A percentile compares a stretch with the other conserved stretches of the same genome.
These are phyloP conservation scores for Lagria hirta DNA, from an alignment of 2,888 invertebrate genomes.

Conservation along the genomic window DNA sequence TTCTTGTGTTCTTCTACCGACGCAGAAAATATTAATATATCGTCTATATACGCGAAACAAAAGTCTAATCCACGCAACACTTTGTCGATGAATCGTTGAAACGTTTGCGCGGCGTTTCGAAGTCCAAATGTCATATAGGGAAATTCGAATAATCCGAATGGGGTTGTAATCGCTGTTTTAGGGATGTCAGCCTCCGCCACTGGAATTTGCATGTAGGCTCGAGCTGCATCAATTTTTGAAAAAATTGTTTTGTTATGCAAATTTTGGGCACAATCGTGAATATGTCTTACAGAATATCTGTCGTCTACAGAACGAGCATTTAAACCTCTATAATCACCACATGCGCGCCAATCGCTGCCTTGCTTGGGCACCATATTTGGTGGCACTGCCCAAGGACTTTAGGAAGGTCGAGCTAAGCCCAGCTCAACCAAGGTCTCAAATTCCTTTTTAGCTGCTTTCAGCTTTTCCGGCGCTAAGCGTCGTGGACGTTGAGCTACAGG, in stretches of 20 bases:
- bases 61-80: slow-evolving; percentile 40
- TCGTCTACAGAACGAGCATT: slow-evolving; percentile 36
- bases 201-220: slow-evolving; percentile 47
- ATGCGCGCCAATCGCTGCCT: slow-evolving; percentile 40
- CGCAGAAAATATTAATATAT: slow-evolving; percentile 37
- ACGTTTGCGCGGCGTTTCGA: slow-evolving; percentile 49
- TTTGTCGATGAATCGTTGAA: slow-evolving; percentile 49
- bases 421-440: slow-evolving; percentile 37
- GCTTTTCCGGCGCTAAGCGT: slow-evolving; percentile 39
- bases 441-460: slow-evolving; percentile 36
- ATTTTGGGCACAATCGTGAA: slow-evolving; percentile 38
- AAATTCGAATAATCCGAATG: slow-evolving; percentile 35
- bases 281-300: slow-evolving; percentile 39
- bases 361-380: slow-evolving; percentile 40
- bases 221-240: slow-evolving; percentile 40
- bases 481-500: slow-evolving; percentile 39
- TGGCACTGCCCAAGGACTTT: slow-evolving; percentile 42
- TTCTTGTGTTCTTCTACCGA: slow-evolving; percentile 29
- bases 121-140: slow-evolving; percentile 45
- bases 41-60: slow-evolving; percentile 43
- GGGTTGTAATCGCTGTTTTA: slow-evolving; percentile 47
- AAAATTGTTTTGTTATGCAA: slow-evolving; percentile 36
- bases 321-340: slow-evolving; percentile 47
- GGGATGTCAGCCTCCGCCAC: slow-evolving; percentile 40
- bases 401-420: slow-evolving; percentile 38